phyloP scores from a whole-genome alignment of 1,140 invertebrate species.

The Bilobella aurantiaca region DNA sequence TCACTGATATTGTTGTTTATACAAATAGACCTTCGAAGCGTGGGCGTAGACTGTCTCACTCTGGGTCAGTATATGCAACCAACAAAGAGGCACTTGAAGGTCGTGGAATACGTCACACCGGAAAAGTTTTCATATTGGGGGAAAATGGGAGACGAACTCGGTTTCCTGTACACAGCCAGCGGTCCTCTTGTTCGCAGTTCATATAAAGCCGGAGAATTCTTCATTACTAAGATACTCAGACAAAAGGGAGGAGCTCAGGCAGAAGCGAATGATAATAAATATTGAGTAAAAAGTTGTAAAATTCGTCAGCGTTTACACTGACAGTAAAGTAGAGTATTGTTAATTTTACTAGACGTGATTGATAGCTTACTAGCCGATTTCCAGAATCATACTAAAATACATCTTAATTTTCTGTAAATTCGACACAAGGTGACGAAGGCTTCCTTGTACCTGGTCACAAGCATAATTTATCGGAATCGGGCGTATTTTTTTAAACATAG shows the following conservation, averaged over 20 bases:
- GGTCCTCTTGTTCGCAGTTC: conserved; percentile 94
- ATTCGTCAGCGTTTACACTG: neutral
- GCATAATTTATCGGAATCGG: no score
- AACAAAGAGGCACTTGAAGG: conserved; percentile 89
- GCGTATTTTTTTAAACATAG: no score
- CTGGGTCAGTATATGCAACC: conserved; percentile 99
- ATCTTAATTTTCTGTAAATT: no score
- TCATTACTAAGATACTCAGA: conserved; percentile 69
- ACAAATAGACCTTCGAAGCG: conserved; percentile 54
- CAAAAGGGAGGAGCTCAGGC: no score
- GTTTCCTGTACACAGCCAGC: conserved; percentile 94
- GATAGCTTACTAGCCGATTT: no score
- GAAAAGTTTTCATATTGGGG: conserved; percentile 91
- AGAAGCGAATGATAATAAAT: no score
- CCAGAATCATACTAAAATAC: no score
- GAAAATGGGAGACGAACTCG: conserved; percentile 67
- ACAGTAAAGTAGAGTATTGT: no score
- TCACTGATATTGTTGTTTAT: conserved; percentile 11
- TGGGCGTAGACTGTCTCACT: conserved; percentile 87
- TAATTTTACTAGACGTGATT: no score
- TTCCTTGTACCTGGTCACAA: no score
- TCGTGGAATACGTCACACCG: conserved; percentile 93
- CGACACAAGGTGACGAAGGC: no score
- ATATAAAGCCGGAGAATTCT: conserved; percentile 93
- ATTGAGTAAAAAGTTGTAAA: conserved; percentile 46